Evolutionary conservation across 2,797 vertebrate genomes (phyloP), one percentile per base, ranked within the genome.

Genomic region (Hippocampus kuda): DNA sequence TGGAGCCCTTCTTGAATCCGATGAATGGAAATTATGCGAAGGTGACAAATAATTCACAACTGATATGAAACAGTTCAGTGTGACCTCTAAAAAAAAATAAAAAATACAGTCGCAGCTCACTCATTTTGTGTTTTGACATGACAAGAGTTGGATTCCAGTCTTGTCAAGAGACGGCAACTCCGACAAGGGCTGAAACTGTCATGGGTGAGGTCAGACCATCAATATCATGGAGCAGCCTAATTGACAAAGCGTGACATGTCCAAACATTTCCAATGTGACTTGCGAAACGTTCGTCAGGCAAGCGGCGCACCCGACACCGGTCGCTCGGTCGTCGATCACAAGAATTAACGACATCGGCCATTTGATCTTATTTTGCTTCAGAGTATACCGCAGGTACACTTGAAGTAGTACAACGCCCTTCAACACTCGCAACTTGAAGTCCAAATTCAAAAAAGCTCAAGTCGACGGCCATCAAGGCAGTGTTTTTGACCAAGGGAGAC

Each of bases 1-100:
- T 10, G 49, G 49, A 74, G 69, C 9, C 60, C 69, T 61, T 4
- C 59, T 4, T 62, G 18, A 59, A 30, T 11, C 4, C 61, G 53
- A 12, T 6, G 49, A 53, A 22, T 22, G 49, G 22, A 30, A 65
- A 56, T 63, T 69, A 49, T 13, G 24, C 63, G 54, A 44, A 44
- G 27, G 67, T 67, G 72, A 69, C 78, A 77, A 48, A 71, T 49
- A 74, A 61, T 12, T 34, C 34, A 72, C 66, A 53, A 74, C 49
- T 60, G 24, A 30, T 13, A 34, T 9, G 24, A 24, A 56, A 12
- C 10, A 24, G 24, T 56, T 11, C 54, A 4, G 4, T 26, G 2
- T 26, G n/a, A 56, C 11, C n/a, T 24, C 12, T 4, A 56, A 24
- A 10, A 24, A 24, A 26, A 27, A 27, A 27, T n/a, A n/a, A 12